phyloP scores from a whole-genome alignment of 2,797 vertebrate genomes.

The Sebastolobus alascanus region DNA sequence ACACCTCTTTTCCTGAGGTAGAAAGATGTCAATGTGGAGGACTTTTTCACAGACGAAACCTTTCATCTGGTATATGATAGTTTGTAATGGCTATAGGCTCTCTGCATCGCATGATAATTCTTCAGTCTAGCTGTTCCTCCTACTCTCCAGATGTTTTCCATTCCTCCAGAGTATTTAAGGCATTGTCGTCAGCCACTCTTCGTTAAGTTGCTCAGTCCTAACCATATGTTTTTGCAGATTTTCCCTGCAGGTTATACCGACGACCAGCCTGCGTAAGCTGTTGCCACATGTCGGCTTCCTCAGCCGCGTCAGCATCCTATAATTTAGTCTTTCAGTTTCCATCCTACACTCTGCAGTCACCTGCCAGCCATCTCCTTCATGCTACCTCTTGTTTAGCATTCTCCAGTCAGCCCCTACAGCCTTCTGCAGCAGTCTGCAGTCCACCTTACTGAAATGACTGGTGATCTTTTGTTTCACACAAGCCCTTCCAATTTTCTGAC shows the following conservation, averaged over 20 bases:
- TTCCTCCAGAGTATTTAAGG: constrained; percentile 32
- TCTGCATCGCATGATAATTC: background rate
- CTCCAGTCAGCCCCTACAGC: constrained; percentile 3
- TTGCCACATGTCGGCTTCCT: constrained; percentile 1
- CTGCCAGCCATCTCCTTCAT: background rate
- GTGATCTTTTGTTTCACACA: background rate
- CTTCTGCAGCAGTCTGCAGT: background rate
- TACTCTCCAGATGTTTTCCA: constrained; percentile 31
- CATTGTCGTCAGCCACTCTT: background rate
- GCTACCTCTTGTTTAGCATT: background rate
- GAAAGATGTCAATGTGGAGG: background rate
- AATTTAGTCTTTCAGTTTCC: background rate
- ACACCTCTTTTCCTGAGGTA: background rate
- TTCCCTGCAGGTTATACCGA: background rate
- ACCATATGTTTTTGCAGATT: background rate
- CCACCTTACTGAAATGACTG: background rate
- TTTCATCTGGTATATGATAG: constrained; percentile 17
- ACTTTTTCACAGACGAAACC: background rate
- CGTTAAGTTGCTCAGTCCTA: background rate
- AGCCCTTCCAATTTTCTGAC: background rate
- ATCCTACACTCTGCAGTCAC: background rate
- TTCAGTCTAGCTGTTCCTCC: background rate
- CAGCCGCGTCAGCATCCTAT: background rate
- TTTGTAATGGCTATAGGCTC: background rate
- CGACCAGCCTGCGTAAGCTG: background rate